Conservation (phyloP, 2,113 vertebrate genomes). For the Toxotes chatareus region DNA sequence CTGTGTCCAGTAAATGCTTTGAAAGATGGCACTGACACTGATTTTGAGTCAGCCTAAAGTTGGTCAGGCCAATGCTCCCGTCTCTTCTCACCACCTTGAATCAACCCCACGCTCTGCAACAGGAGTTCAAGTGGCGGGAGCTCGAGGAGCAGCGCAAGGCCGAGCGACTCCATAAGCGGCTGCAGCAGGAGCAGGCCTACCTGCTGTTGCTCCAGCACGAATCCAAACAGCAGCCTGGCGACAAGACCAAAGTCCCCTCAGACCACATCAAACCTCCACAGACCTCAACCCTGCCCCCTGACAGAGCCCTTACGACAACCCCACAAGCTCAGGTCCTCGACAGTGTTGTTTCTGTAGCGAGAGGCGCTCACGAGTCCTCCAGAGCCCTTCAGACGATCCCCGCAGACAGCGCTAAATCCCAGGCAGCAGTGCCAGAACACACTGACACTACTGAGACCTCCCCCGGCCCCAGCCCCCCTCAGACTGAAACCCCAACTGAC, state of each 20-base stretch:
- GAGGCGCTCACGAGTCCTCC: slow-evolving; percentile 32
- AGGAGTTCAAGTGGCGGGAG: slow-evolving; percentile 99
- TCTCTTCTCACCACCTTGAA: slow-evolving; percentile 47
- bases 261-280: slow-evolving; percentile 57
- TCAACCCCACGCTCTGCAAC: slow-evolving; percentile 63
- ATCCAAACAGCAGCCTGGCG: slow-evolving; percentile 82
- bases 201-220: slow-evolving; percentile 95
- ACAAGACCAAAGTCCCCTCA: slow-evolving; percentile 63
- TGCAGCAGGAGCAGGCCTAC: slow-evolving; percentile 97
- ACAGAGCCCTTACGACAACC: slow-evolving; percentile 39
- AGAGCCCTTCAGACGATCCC: slow-evolving; percentile 18
- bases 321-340: slow-evolving; percentile 69
- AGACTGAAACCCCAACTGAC: slow-evolving; percentile 58
- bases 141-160: slow-evolving; percentile 97
- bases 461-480: slow-evolving; percentile 13
- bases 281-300: slow-evolving; percentile 66
- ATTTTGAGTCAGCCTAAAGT: slow-evolving; percentile 3
- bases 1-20: not conserved
- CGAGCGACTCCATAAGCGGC: slow-evolving; percentile 93
- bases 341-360: slow-evolving; percentile 25
- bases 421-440: slow-evolving; percentile 33
- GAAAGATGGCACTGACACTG: not conserved
- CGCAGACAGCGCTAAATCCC: slow-evolving; percentile 47
- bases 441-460: slow-evolving; percentile 52
- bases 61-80: not conserved